phyloP scores from a whole-genome alignment of 2,888 invertebrate genomes.

The Artemia sp. region DNA sequence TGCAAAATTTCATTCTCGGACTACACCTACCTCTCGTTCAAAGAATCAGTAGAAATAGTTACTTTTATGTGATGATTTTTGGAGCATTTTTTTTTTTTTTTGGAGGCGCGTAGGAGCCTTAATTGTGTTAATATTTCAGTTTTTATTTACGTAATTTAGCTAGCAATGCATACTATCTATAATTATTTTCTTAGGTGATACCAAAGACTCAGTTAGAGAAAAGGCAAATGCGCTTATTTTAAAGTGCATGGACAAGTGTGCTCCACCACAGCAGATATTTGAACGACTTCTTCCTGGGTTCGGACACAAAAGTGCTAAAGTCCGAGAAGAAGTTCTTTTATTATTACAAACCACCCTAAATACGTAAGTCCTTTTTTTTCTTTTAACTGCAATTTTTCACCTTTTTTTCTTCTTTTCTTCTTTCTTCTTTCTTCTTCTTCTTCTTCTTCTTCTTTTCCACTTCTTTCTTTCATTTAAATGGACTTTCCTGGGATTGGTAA shows the following conservation, averaged over 20 bases:
- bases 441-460: too few species aligned
- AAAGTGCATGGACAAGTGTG: constrained; percentile 53
- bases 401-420: too few species aligned
- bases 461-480: too few species aligned
- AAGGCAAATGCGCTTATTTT: constrained; percentile 53
- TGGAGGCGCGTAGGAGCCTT: background rate
- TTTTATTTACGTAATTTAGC: background rate
- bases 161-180: background rate
- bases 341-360: constrained; percentile 64
- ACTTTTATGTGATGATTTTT: background rate
- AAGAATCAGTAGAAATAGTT: too few species aligned
- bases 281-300: constrained; percentile 54
- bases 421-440: too few species aligned
- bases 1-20: too few species aligned
- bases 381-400: background rate
- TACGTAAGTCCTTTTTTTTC: constrained; percentile 42
- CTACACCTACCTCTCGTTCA: too few species aligned
- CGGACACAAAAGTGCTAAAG: constrained; percentile 77
- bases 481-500: too few species aligned
- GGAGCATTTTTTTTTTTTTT: constrained; percentile 2
- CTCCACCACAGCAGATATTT: constrained; percentile 48
- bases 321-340: constrained; percentile 69
- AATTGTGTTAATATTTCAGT: constrained; percentile 13
- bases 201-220: constrained; percentile 48
- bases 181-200: constrained; percentile 37